phyloP scores from a whole-genome alignment of 1,140 invertebrate species.

The Hyposmocoma kahamanoa region DNA sequence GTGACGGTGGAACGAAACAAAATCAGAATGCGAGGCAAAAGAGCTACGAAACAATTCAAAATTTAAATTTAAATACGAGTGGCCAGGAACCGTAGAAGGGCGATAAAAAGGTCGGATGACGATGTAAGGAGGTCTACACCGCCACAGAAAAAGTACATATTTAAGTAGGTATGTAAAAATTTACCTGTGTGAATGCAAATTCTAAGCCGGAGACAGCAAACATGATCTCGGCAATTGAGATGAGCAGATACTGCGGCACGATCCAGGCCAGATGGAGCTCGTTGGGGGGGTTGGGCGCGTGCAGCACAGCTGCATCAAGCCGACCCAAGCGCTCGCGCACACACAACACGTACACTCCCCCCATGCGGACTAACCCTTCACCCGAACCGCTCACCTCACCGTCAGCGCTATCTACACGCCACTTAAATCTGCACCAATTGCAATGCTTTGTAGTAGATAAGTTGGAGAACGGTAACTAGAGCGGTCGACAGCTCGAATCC shows the following conservation, averaged over 20 bases:
- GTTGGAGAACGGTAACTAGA: too few relatives aligned
- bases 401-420: conserved; percentile 37
- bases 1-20: too few relatives aligned
- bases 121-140: too few relatives aligned
- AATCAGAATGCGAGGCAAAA: too few relatives aligned
- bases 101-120: too few relatives aligned
- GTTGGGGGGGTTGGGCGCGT: conserved; percentile 78
- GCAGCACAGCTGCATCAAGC: conserved; percentile 47
- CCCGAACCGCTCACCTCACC: conserved; percentile 43
- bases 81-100: too few relatives aligned
- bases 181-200: conserved; percentile 90
- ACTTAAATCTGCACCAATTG: conserved; percentile 48
- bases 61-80: too few relatives aligned
- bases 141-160: too few relatives aligned
- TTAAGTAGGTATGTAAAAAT: too few relatives aligned
- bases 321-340: conserved; percentile 44
- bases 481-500: too few relatives aligned
- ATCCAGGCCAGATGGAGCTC: conserved; percentile 87
- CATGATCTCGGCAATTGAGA: conserved; percentile 89
- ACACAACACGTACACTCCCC: conserved; percentile 54
- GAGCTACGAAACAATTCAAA: too few relatives aligned
- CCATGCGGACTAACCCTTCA: conserved; percentile 35
- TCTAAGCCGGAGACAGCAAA: conserved; percentile 94
- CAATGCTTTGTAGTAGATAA: too few relatives aligned
- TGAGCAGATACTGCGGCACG: conserved; percentile 90